Conservation (phyloP, 2,113 vertebrate genomes). For the Siniperca knerii region DNA sequence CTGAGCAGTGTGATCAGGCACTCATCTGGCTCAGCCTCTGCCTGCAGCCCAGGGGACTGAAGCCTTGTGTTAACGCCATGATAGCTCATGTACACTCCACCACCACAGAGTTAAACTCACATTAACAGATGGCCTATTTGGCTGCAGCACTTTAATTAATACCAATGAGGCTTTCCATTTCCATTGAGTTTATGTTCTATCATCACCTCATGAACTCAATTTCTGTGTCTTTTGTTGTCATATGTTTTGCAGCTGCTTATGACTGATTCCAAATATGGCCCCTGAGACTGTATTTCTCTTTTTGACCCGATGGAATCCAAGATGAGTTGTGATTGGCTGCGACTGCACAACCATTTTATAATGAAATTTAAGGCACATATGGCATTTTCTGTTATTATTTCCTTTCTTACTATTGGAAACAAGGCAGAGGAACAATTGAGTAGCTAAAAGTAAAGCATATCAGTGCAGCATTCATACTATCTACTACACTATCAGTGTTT, state of each 20-base stretch:
- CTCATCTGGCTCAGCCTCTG: conserved; percentile 66
- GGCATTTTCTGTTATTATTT: not conserved
- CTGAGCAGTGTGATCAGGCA: conserved; percentile 42
- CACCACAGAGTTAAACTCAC: conserved; percentile 41
- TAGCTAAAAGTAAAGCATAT: not conserved
- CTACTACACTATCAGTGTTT: too few species aligned
- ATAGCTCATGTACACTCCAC: conserved; percentile 27
- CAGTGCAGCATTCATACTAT: not conserved
- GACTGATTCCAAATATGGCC: conserved; percentile 10
- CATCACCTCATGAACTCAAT: conserved; percentile 24
- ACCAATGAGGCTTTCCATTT: conserved; percentile 36
- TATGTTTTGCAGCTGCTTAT: conserved; percentile 31
- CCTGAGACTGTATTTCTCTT: conserved; percentile 23
- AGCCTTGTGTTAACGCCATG: conserved; percentile 40
- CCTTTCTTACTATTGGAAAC: not conserved
- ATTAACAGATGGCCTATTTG: conserved; percentile 65
- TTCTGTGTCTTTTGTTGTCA: conserved; percentile 39
- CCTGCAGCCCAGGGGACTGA: conserved; percentile 51
- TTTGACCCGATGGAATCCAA: conserved; percentile 15
- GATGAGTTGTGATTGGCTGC: conserved; percentile 31
- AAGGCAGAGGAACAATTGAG: not conserved
- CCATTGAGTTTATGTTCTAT: conserved; percentile 31
- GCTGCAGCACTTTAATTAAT: conserved; percentile 56
- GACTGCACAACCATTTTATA: not conserved
- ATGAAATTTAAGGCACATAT: conserved; percentile 36